Evolutionary conservation across 2,113 vertebrate genomes (phyloP).

Genomic region (Varanus salvator): DNA sequence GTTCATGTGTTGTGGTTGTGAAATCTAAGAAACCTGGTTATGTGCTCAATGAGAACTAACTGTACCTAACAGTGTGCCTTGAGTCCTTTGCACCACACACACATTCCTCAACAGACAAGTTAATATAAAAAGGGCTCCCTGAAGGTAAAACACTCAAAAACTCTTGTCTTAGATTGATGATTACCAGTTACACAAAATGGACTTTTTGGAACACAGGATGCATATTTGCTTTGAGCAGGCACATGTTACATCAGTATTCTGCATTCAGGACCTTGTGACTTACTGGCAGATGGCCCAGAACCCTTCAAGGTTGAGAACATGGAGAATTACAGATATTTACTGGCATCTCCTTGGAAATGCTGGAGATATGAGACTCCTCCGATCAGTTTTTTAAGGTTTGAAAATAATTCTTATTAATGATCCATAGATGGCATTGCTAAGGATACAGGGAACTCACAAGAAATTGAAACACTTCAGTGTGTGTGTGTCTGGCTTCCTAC

Average conservation of each 20-base stretch:
- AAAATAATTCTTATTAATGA: conserved; percentile 33
- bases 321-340: conserved; percentile 14
- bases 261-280: conserved; percentile 31
- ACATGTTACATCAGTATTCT: conserved; percentile 31
- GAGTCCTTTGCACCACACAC: not conserved
- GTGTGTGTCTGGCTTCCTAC: too few species aligned
- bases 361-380: conserved; percentile 42
- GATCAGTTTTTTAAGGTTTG: conserved; percentile 42
- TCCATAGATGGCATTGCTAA: conserved; percentile 33
- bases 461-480: conserved; percentile 13
- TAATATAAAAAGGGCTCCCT: not conserved
- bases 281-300: conserved; percentile 49
- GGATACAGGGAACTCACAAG: not conserved
- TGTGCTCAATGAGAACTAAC: not conserved
- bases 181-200: conserved; percentile 29
- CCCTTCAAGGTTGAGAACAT: conserved; percentile 41
- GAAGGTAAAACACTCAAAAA: conserved; percentile 1
- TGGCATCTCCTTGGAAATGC: conserved; percentile 38
- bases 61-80: not conserved
- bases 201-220: conserved; percentile 38
- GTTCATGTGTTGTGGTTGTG: not conserved
- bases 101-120: not conserved
- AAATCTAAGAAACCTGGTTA: not conserved
- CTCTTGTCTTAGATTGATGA: not conserved
- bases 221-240: conserved; percentile 29